These are phyloP conservation scores for Morelia viridis DNA, from an alignment of 2,797 vertebrate genomes.

Conservation along the genomic window DNA sequence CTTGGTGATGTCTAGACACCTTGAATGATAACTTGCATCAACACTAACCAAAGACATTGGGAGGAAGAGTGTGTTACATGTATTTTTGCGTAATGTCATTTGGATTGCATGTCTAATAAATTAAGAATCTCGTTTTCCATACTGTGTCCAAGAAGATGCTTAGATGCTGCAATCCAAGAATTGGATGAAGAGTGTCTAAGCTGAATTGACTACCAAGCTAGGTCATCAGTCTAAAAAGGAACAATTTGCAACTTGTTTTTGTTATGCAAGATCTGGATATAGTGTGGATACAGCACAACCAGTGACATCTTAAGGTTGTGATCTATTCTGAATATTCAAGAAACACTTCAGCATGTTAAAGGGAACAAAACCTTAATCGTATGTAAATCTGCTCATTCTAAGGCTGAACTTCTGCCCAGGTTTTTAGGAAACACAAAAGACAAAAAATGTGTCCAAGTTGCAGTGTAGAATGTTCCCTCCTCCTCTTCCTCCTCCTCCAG, in stretches of 20 bases:
- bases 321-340: slow-evolving; percentile 5
- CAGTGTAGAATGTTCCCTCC: not conserved
- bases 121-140: not conserved
- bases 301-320: not conserved
- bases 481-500: not conserved
- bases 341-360: slow-evolving; percentile 35
- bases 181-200: not conserved
- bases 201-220: not conserved
- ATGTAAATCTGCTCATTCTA: slow-evolving; percentile 30
- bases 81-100: not conserved
- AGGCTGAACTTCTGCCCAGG: slow-evolving; percentile 37
- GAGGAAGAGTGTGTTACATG: not conserved
- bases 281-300: not conserved
- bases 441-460: slow-evolving; percentile 29
- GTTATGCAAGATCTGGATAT: not conserved
- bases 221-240: not conserved
- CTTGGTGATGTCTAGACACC: not conserved
- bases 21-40: not conserved
- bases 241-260: not conserved
- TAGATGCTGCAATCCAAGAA: not conserved
- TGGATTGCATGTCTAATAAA: not conserved
- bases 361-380: slow-evolving; percentile 25
- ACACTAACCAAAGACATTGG: not conserved
- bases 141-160: not conserved
- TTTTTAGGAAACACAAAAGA: slow-evolving; percentile 6